Conservation (phyloP, 1,140 invertebrate genomes). For the Drosophila sp. region DNA sequence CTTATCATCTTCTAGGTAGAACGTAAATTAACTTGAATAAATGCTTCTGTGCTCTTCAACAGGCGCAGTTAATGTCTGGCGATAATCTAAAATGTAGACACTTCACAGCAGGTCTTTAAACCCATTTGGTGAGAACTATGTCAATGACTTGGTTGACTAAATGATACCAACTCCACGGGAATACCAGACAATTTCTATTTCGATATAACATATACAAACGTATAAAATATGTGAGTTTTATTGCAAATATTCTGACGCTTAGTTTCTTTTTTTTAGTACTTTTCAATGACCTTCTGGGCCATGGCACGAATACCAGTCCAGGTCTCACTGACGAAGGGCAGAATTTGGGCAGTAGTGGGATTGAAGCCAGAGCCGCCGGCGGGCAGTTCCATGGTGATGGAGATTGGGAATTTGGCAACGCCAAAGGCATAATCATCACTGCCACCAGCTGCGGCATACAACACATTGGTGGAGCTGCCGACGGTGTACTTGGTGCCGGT, state of each 20-base stretch:
- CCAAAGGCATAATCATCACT: slow-evolving; percentile 89
- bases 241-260: slow-evolving; percentile 19
- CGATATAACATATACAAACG: slow-evolving; percentile 6
- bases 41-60: not conserved
- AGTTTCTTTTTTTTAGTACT: slow-evolving; percentile 57
- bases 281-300: slow-evolving; percentile 68
- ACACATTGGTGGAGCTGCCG: slow-evolving; percentile 87
- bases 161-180: slow-evolving; percentile 8
- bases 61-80: not conserved
- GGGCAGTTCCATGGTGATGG: slow-evolving; percentile 90
- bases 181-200: not conserved
- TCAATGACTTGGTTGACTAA: not conserved
- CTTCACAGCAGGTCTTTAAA: slow-evolving; percentile 17
- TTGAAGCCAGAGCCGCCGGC: slow-evolving; percentile 88
- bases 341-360: slow-evolving; percentile 88
- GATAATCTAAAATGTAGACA: slow-evolving; percentile 11
- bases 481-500: slow-evolving; percentile 86
- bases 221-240: slow-evolving; percentile 33
- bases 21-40: not conserved
- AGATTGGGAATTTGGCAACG: slow-evolving; percentile 87
- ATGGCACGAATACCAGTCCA: slow-evolving; percentile 88
- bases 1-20: too few relatives aligned
- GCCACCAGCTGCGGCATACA: slow-evolving; percentile 86
- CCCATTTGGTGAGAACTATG: slow-evolving; percentile 3
- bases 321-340: slow-evolving; percentile 88